Conservation (phyloP, 2,113 vertebrate species). For the Peromyscus leucopus region DNA sequence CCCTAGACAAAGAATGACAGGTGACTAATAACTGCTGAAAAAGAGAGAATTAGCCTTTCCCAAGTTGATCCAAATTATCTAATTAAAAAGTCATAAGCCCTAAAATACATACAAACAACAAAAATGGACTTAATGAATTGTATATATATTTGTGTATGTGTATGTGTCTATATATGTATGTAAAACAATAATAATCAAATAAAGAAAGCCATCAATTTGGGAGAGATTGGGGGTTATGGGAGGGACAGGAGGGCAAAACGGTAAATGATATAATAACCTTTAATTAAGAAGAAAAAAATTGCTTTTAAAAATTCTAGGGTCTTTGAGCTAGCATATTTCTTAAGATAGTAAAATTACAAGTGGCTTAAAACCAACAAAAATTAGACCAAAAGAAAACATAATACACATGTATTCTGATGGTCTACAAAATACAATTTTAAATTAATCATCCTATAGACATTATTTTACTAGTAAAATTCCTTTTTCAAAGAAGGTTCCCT, state of each 20-base stretch:
- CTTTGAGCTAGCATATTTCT: not conserved
- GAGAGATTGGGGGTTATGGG: not conserved
- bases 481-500: not conserved
- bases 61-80: not conserved
- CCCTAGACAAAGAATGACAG: not conserved
- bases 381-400: not conserved
- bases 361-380: slow-evolving; percentile 6
- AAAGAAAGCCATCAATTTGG: not conserved
- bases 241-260: not conserved
- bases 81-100: not conserved
- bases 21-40: not conserved
- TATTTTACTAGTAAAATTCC: not conserved
- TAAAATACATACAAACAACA: not conserved
- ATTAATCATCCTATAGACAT: not conserved
- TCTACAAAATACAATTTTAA: not conserved
- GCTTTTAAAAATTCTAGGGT: not conserved
- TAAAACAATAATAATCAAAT: not conserved
- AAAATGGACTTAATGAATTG: not conserved
- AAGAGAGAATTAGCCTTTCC: not conserved
- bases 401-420: not conserved
- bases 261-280: not conserved
- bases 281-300: not conserved
- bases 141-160: not conserved
- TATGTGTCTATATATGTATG: no score
- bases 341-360: not conserved